A percentile compares a stretch with the other conserved stretches of the same genome.
Evolutionary conservation across 2,797 vertebrate genomes (phyloP).

Genomic region (Dromococcyx pavoninus): DNA sequence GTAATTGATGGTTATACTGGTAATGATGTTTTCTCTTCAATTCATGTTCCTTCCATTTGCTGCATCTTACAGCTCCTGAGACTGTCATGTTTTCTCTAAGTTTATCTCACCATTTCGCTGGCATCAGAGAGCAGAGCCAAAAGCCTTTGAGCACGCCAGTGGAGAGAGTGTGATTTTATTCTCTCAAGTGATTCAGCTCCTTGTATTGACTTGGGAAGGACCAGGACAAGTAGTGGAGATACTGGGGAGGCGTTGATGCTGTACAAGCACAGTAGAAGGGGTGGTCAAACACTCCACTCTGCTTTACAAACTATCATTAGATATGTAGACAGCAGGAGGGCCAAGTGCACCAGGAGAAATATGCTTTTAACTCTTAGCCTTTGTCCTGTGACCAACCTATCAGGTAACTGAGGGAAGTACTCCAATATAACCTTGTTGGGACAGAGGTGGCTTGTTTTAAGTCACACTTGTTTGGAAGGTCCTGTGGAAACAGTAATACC

Average conservation of each 20-base stretch:
- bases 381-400: not conserved
- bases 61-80: not conserved
- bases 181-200: rapidly evolving
- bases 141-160: not conserved
- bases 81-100: not conserved
- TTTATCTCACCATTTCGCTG: not conserved
- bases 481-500: not conserved
- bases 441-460: not conserved
- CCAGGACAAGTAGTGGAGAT: not conserved
- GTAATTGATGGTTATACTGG: not conserved
- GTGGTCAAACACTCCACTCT: rapidly evolving
- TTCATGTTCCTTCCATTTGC: not conserved
- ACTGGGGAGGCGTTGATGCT: not conserved
- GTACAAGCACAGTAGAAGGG: not conserved
- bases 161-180: not conserved
- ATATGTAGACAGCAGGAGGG: not conserved
- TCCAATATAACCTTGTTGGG: not conserved
- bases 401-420: not conserved
- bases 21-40: conserved; percentile 10
- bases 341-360: not conserved
- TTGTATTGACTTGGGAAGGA: not conserved
- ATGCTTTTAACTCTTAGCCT: rapidly evolving
- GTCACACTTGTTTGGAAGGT: not conserved
- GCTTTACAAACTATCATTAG: not conserved
- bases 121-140: not conserved